Percentiles rank a stretch among this genome's conserved stretches.
Conservation (phyloP, 2,888 invertebrate genomes). For the Eupelmus urozonus region DNA sequence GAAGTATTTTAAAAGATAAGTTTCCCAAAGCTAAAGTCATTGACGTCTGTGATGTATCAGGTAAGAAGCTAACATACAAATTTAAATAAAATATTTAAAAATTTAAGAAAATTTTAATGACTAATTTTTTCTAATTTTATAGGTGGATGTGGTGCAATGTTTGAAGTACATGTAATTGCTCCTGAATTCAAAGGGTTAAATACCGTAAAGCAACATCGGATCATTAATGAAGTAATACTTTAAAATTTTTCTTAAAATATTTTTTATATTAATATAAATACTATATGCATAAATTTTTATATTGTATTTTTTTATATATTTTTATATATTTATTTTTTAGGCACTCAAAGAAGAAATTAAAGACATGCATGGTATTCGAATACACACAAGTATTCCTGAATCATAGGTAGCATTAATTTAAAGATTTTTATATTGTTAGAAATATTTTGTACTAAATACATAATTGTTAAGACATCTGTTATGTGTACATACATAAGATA, state of each 20-base stretch:
- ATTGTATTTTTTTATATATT: not conserved
- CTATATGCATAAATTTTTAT: too few species aligned
- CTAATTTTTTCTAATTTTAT: not conserved
- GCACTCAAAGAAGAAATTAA: slow-evolving; percentile 87
- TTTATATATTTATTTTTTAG: slow-evolving; percentile 70
- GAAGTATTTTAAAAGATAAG: slow-evolving; percentile 74
- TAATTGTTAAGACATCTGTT: slow-evolving; percentile 44
- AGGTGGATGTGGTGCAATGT: slow-evolving; percentile 92
- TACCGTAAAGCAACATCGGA: slow-evolving; percentile 85
- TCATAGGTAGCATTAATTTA: slow-evolving; percentile 36
- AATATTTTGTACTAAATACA: slow-evolving; percentile 37
- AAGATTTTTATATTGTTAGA: slow-evolving; percentile 37
- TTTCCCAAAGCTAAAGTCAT: slow-evolving; percentile 83
- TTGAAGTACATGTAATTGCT: slow-evolving; percentile 84
- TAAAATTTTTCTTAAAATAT: slow-evolving; percentile 1
- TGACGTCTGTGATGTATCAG: slow-evolving; percentile 85
- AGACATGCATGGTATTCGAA: slow-evolving; percentile 90
- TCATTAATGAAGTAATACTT: slow-evolving; percentile 82
- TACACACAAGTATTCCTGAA: slow-evolving; percentile 82
- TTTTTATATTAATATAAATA: not conserved
- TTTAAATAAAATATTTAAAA: slow-evolving; percentile 48
- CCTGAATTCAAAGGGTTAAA: slow-evolving; percentile 85
- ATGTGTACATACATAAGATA: slow-evolving; percentile 31
- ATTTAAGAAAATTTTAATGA: slow-evolving; percentile 1
- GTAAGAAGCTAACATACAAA: slow-evolving; percentile 69